Base-by-base conservation (phyloP, 2,797 vertebrate genomes). In the Esox masquinongy region DNA sequence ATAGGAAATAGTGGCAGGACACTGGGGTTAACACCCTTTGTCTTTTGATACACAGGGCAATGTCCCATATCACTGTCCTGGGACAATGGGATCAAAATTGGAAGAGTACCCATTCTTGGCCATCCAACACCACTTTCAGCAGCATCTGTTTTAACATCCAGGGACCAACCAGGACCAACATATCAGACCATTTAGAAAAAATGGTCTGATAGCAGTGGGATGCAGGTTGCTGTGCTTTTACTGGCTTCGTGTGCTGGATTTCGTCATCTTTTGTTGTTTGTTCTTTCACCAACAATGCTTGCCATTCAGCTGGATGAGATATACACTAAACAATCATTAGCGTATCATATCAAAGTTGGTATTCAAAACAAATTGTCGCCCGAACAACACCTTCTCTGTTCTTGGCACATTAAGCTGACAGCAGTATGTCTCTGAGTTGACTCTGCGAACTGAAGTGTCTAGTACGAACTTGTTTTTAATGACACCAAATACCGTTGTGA, bases 391-490 rank as follows among this genome's bases (percentile, higher is more conserved):
- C 49, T 72, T 74, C 49, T 74, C 75, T 73, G 59, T 78, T 53
- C 76, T 69, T 77, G 77, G 74, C 85, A 78, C 86, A 86, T 86
- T 83, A 80, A 36, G 84, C 81, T 79, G 69, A 77, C 72, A 82
- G 64, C 49, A 34, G 66, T 66, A 83, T 77, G 12, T 56, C 76
- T 56, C 77, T 22, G 69, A 82, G 84, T 50, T 39, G 49, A 66
- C 34, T 56, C 34, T 47, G 74, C 34, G 78, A 84, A 83, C 84
- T 88, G 79, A 81, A 82, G 88, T 89, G 85, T 88, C 83, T n/a
- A 77, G 79, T 63, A 73, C 86, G 82, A 79, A 79, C 43, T 19
- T 77, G 79, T 63, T 74, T 0, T 22, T 66, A 77, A 75, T 74
- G 80, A 81, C 80, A 71, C 79, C 59, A 82, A 75, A 66, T 77